Conservation (phyloP, 2,797 vertebrate genomes). For the Catharus ustulatus region DNA sequence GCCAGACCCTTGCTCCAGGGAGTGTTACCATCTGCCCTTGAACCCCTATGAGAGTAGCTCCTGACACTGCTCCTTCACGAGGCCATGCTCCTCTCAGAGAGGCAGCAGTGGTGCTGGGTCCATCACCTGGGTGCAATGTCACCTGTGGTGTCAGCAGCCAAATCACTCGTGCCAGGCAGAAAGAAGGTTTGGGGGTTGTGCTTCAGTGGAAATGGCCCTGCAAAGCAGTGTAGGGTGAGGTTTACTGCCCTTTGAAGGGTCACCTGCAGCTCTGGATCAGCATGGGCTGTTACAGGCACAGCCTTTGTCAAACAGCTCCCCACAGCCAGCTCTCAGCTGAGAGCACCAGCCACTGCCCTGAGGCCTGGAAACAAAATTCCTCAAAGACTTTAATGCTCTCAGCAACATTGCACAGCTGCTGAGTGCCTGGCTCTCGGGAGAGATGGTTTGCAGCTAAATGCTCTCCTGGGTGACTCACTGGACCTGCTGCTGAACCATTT, state of each 20-base stretch:
- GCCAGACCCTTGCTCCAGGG: background rate
- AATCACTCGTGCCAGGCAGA: fast-evolving
- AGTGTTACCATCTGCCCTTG: background rate
- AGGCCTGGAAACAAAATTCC: background rate
- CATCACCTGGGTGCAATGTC: background rate
- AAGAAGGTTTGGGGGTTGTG: fast-evolving
- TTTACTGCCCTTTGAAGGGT: background rate
- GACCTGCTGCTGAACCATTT: background rate
- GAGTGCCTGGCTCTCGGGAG: background rate
- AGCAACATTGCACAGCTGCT: background rate
- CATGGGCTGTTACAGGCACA: background rate
- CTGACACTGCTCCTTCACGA: background rate
- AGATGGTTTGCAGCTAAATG: background rate
- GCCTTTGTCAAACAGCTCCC: background rate
- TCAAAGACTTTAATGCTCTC: background rate
- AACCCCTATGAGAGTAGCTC: fast-evolving
- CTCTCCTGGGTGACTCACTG: background rate
- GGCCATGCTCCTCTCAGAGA: background rate
- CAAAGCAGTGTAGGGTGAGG: background rate
- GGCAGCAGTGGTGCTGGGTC: background rate
- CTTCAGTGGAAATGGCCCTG: background rate
- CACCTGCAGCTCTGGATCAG: background rate
- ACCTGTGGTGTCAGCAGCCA: background rate
- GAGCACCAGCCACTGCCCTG: fast-evolving
- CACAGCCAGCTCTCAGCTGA: background rate